Evolutionary conservation across 2,113 vertebrate species (phyloP).

Genomic region (Hyla sarda): DNA sequence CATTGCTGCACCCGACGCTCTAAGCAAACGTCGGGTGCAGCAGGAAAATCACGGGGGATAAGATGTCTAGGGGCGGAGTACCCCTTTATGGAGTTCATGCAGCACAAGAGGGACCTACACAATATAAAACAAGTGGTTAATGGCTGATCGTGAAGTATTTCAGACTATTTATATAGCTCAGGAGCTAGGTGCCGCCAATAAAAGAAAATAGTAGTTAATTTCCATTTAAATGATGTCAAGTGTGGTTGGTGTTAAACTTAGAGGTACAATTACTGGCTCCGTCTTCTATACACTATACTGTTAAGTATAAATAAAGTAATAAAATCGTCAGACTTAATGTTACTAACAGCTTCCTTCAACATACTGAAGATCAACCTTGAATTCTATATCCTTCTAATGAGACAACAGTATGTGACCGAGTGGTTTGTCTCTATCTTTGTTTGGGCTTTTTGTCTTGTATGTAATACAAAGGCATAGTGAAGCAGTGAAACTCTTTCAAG

Average conservation of each 20-base stretch:
- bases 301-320: not conserved
- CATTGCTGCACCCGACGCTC: too few species aligned
- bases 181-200: not conserved
- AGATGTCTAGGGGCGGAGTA: too few species aligned
- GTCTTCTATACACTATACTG: not conserved
- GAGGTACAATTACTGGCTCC: not conserved
- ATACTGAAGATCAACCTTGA: not conserved
- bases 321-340: not conserved
- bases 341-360: not conserved
- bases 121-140: too few species aligned
- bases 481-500: slow-evolving; percentile 30
- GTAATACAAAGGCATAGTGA: slow-evolving; percentile 5
- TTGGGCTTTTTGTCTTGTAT: not conserved
- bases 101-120: too few species aligned
- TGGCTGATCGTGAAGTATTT: not conserved
- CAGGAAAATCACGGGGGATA: too few species aligned
- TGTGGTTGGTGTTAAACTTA: not conserved
- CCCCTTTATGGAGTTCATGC: too few species aligned
- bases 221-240: slow-evolving; percentile 4
- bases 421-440: not conserved
- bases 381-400: not conserved
- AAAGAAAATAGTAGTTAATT: slow-evolving; percentile 16
- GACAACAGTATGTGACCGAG: not conserved
- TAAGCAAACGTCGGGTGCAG: too few species aligned
- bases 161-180: not conserved